Evolutionary conservation across 2,113 vertebrate genomes (phyloP).

Genomic region (Heterocephalus glaber): DNA sequence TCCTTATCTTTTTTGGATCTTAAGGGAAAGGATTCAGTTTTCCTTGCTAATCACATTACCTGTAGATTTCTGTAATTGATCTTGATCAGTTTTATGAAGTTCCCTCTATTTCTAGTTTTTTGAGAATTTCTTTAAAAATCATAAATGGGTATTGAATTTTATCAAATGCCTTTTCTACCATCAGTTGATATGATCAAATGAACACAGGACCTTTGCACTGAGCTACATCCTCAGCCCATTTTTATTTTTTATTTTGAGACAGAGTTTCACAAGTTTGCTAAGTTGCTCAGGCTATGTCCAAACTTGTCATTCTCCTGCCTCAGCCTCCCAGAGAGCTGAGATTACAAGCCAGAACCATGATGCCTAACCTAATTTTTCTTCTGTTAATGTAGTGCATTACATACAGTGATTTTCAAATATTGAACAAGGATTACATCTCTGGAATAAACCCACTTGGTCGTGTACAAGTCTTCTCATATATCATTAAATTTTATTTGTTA

Average conservation of each 20-base stretch:
- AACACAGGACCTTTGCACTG: neutral
- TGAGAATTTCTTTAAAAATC: neutral
- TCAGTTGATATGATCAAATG: neutral
- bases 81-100: neutral
- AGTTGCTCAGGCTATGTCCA: neutral
- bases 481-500: neutral
- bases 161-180: neutral
- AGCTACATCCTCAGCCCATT: neutral
- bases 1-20: neutral
- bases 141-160: neutral
- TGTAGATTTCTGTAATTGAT: neutral
- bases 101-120: neutral
- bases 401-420: slow-evolving; percentile 10
- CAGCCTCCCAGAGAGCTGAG: neutral
- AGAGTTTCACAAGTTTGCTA: neutral
- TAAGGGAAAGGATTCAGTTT: neutral
- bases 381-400: neutral
- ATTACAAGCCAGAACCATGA: neutral
- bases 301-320: neutral
- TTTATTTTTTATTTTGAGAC: neutral
- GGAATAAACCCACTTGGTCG: neutral
- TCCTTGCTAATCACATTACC: neutral
- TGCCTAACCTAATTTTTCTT: neutral
- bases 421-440: neutral
- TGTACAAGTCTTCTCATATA: neutral